These are phyloP conservation scores for Malurus elegans DNA, from an alignment of 2,113 vertebrate genomes.

Conservation along the genomic window DNA sequence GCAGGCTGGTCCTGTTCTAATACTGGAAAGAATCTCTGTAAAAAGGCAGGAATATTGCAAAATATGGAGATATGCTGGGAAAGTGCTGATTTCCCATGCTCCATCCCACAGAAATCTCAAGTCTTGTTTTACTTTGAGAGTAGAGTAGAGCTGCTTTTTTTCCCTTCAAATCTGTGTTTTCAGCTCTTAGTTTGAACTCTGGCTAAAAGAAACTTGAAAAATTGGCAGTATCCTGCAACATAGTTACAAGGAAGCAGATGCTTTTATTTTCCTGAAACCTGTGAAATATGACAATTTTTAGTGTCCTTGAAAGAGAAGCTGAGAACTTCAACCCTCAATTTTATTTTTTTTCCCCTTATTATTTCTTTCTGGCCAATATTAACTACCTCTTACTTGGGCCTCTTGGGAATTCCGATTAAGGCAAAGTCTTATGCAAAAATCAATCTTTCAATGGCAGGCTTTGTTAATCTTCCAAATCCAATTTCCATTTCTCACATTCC, in stretches of 20 bases:
- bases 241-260: neutral
- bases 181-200: neutral
- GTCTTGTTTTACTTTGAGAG: neutral
- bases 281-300: neutral
- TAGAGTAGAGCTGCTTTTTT: neutral
- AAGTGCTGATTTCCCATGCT: neutral
- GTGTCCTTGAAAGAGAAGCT: neutral
- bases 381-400: neutral
- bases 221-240: neutral
- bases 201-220: neutral
- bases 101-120: neutral
- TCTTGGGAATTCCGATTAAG: slow-evolving; percentile 5
- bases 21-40: neutral
- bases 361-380: neutral
- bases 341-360: neutral
- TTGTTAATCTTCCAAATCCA: slow-evolving; percentile 66
- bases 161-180: neutral
- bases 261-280: neutral
- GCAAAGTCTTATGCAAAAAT: slow-evolving; percentile 40
- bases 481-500: slow-evolving; percentile 67
- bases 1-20: neutral
- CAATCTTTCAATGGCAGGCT: slow-evolving; percentile 47
- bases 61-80: neutral
- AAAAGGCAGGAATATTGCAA: neutral
- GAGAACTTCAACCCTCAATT: neutral